Base-by-base conservation (phyloP, 1,140 invertebrate species). In the Drosophila cardini region DNA sequence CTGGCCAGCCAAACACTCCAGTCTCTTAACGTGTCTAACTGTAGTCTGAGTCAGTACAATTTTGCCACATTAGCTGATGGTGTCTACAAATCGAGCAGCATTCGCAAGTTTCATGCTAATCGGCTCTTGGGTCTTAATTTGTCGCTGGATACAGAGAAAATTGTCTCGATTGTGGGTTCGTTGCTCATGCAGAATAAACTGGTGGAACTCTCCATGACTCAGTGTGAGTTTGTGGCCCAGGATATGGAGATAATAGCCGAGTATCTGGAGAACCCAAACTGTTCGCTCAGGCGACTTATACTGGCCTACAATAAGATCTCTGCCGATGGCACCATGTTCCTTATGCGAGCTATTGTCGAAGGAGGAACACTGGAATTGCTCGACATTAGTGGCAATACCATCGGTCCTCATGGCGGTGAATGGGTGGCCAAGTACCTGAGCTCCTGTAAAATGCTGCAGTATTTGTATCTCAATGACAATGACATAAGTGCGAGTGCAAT, bases 241-340 rank as follows among this genome's bases (percentile, higher is more conserved):
- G 90, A 91, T 36, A 90, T 91, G 87, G 56, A 84, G 46, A 52
- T 64, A 6, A 65, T 91, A 16, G 73, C 60, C 2, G 90, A 91
- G 9, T 77, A 91, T 64, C 16, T 91, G 32, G 10, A 16, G 4
- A 13, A 10, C 0, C 1, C n/a, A 0, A 30, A 42, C 0, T 73
- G 76, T 2, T 13, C 26, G 16, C 15, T 91, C 40, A 56, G 42
- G 0, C 56, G 60, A 13, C 72, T 91, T 0, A 60, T 63, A 26
- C 43, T 91, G n/a, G 63, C 75, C 26, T 56, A 53, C 53, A 91
- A 91, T 57, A 42, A 18, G 5, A 90, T 91, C 16, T 58, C 72
- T 0, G 5, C 79, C 34, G 79, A 91, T 36, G 90, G 90, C 7
- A 64, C 78, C 10, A 5, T 79, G 5, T 68, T 76, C 1, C 58